Evolutionary conservation across 2,113 vertebrate species (phyloP).

Genomic region (Rhineura floridana): DNA sequence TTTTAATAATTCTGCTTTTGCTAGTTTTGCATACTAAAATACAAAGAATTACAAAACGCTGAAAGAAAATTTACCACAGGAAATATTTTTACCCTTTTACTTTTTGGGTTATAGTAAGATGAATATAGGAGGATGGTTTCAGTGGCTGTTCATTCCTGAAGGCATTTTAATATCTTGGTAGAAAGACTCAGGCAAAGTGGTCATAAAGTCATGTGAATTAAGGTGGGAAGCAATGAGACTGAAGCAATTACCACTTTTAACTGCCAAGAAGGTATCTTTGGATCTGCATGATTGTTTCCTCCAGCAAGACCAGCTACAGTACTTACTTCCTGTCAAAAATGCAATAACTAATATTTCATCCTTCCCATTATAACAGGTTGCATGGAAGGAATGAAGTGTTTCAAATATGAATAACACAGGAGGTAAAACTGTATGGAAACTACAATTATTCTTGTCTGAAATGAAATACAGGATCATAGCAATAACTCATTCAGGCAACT

Average conservation of each 20-base stretch:
- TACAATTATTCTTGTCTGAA: conserved; percentile 22
- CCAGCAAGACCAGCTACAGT: conserved; percentile 9
- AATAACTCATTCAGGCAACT: conserved; percentile 7
- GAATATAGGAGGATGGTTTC: conserved; percentile 36
- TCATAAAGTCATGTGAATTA: conserved; percentile 58
- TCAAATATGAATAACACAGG: conserved; percentile 23
- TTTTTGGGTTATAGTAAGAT: conserved; percentile 38
- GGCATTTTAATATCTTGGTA: conserved; percentile 48
- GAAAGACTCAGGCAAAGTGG: conserved; percentile 40
- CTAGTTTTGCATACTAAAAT: conserved; percentile 47
- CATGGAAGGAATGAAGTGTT: conserved; percentile 6
- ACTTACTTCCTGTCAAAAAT: conserved; percentile 53
- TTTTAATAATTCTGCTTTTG: conserved; percentile 28
- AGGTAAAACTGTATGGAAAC: conserved; percentile 29
- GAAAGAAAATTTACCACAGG: conserved; percentile 43
- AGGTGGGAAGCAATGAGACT: conserved; percentile 41
- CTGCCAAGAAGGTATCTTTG: conserved; percentile 46
- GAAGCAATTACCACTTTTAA: conserved; percentile 47
- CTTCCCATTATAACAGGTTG: conserved; percentile 16
- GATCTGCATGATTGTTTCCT: conserved; percentile 54
- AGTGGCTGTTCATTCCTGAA: conserved; percentile 20
- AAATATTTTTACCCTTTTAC: conserved; percentile 45
- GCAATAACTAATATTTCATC: conserved; percentile 39
- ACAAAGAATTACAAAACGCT: conserved; percentile 32
- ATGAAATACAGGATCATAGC: conserved; percentile 9